Evolutionary conservation across 2,113 vertebrate genomes (phyloP).

Genomic region (Oreotrochilus melanogaster): DNA sequence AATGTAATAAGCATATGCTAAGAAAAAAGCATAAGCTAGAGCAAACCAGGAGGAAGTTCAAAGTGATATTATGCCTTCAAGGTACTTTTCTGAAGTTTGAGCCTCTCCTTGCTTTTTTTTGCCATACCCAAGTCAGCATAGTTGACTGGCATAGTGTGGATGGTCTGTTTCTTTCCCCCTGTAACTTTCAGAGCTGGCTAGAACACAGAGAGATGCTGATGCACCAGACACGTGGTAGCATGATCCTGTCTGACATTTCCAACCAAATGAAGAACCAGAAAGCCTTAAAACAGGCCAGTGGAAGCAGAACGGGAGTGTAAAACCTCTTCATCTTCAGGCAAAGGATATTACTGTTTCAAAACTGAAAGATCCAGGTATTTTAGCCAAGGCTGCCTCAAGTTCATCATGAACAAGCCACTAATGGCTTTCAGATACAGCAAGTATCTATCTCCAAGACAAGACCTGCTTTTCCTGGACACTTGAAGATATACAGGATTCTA

Average conservation of each 20-base stretch:
- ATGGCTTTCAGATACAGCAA: not conserved
- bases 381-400: not conserved
- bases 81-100: not conserved
- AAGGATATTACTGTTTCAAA: not conserved
- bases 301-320: not conserved
- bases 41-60: not conserved
- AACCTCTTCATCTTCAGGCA: not conserved
- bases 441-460: not conserved
- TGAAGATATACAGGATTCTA: not conserved
- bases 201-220: not conserved
- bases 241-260: not conserved
- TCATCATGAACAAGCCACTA: not conserved
- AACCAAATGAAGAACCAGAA: not conserved
- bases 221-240: not conserved
- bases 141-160: not conserved
- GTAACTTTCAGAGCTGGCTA: not conserved
- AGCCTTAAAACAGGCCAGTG: not conserved
- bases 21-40: not conserved
- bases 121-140: not conserved
- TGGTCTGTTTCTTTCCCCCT: not conserved
- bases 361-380: not conserved
- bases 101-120: not conserved
- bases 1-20: not conserved
- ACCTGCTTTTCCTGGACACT: not conserved
- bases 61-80: not conserved